Conservation (phyloP, 2,797 vertebrate genomes). For the Rhynchonycteris naso region DNA sequence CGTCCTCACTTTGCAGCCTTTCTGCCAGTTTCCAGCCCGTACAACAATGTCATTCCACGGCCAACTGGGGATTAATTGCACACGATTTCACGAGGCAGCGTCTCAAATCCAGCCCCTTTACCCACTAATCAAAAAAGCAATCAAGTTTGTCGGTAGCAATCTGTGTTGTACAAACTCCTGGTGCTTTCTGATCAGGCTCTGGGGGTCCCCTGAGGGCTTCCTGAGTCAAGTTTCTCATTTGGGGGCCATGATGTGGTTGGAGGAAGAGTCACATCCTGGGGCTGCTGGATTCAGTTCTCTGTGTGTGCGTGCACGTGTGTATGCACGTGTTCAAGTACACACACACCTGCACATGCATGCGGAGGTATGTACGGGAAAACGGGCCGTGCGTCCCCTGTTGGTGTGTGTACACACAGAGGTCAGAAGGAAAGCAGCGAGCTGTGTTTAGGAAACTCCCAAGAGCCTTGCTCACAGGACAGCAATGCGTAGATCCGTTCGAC, state of each 20-base stretch:
- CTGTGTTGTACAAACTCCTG: slow-evolving; percentile 52
- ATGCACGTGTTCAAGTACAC: too few relatives aligned
- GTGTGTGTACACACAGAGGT: background rate
- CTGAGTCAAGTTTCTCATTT: background rate
- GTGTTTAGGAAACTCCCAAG: background rate
- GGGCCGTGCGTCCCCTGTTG: background rate
- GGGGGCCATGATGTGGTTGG: background rate
- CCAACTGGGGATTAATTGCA: slow-evolving; percentile 39
- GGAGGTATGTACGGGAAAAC: fast-evolving
- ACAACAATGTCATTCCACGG: background rate
- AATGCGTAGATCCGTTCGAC: background rate
- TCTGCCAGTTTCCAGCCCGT: background rate
- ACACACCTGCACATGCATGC: fast-evolving
- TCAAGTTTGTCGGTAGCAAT: slow-evolving; percentile 6
- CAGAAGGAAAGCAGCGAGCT: background rate
- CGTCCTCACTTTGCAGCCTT: background rate
- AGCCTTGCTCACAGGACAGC: background rate
- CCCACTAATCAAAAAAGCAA: slow-evolving; percentile 64
- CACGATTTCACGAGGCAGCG: background rate
- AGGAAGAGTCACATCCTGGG: background rate
- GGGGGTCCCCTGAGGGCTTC: background rate
- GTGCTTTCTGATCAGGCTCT: background rate
- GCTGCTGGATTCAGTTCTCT: background rate
- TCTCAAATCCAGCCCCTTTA: slow-evolving; percentile 30
- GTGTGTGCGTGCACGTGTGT: background rate